Evolutionary conservation across 2,113 vertebrate genomes (phyloP).

Genomic region (Cairina moschata): DNA sequence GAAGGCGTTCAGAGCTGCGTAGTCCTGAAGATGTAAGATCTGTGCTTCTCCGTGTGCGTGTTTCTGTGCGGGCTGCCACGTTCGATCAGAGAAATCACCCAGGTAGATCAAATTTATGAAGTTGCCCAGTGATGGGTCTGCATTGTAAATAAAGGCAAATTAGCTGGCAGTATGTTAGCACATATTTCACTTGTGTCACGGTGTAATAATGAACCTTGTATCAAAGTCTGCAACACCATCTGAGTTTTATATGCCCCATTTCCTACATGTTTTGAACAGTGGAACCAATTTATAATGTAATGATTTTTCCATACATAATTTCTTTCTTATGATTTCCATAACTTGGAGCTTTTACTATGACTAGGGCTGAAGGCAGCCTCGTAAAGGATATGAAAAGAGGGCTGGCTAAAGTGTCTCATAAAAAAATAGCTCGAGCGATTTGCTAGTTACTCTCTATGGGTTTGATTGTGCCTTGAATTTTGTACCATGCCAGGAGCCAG

Average conservation of each 20-base stretch:
- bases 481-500: not conserved
- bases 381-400: slow-evolving; percentile 67
- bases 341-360: slow-evolving; percentile 66
- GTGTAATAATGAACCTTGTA: slow-evolving; percentile 74
- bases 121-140: slow-evolving; percentile 54
- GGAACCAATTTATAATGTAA: slow-evolving; percentile 82
- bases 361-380: slow-evolving; percentile 53
- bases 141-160: slow-evolving; percentile 76
- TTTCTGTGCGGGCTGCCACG: not conserved
- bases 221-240: slow-evolving; percentile 77
- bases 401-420: slow-evolving; percentile 66
- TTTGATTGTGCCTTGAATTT: slow-evolving; percentile 31
- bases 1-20: not conserved
- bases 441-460: slow-evolving; percentile 55
- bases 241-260: slow-evolving; percentile 82
- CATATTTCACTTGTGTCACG: slow-evolving; percentile 75
- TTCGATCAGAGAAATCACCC: slow-evolving; percentile 38
- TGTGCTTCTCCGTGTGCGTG: fast-evolving
- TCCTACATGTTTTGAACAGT: slow-evolving; percentile 82
- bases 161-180: slow-evolving; percentile 74
- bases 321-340: slow-evolving; percentile 82
- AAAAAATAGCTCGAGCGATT: slow-evolving; percentile 33
- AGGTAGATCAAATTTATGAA: slow-evolving; percentile 64
- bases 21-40: not conserved
- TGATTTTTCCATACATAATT: slow-evolving; percentile 84